Percentiles rank a stretch among this genome's conserved stretches.
Evolutionary conservation across 2,888 invertebrate species (phyloP).

Genomic region (Tenthredo notha): DNA sequence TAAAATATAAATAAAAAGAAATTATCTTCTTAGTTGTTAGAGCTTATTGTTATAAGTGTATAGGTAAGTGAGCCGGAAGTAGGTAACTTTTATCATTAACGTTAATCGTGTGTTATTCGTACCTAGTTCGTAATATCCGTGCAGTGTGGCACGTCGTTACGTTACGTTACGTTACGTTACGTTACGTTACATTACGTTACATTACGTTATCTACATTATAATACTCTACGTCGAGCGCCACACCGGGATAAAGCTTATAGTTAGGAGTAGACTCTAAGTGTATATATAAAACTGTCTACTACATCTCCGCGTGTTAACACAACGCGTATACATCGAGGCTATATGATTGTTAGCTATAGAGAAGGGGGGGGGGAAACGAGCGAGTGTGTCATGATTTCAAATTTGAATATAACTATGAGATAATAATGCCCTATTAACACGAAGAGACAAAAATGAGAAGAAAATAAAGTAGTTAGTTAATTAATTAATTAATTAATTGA

Average conservation of each 20-base stretch:
- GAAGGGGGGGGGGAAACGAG: not conserved
- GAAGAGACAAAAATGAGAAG: not conserved
- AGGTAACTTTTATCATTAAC: conserved; percentile 27
- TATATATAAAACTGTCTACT: not conserved
- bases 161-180: conserved; percentile 17
- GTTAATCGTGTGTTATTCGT: conserved; percentile 40
- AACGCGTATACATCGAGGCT: not conserved
- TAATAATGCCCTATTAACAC: not conserved
- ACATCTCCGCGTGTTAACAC: not conserved
- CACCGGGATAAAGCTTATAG: not conserved
- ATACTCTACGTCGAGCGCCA: not conserved
- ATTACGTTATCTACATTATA: no score
- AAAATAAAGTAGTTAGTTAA: not conserved
- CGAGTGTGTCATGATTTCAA: not conserved
- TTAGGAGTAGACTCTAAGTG: not conserved
- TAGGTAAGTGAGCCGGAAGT: conserved; percentile 31
- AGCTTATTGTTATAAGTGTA: not conserved
- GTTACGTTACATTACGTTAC: no score
- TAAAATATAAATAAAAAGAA: not conserved
- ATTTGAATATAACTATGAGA: not conserved
- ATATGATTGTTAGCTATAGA: not conserved
- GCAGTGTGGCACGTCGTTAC: not conserved
- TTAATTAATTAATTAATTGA: not conserved
- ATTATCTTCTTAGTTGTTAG: not conserved
- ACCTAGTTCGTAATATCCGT: conserved; percentile 24